These are phyloP conservation scores for Euwallacea fornicatus DNA, from an alignment of 1,140 invertebrate species.

Conservation along the genomic window DNA sequence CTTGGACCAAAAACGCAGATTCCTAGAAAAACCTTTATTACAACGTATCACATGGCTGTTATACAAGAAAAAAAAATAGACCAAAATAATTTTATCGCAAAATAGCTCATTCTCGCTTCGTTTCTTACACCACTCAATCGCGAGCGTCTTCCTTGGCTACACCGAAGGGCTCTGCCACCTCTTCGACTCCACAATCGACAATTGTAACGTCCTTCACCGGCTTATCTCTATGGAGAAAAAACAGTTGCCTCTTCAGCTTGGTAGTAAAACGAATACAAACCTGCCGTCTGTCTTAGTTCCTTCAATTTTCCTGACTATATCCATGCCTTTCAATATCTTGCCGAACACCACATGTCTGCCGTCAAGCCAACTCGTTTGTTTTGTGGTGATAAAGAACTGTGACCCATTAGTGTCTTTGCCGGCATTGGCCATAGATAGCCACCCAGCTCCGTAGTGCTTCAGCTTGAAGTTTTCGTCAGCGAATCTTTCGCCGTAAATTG, in stretches of 20 bases:
- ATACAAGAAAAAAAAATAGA: conserved; percentile 10
- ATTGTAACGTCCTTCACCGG: conserved; percentile 82
- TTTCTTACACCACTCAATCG: conserved; percentile 11
- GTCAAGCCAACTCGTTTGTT: conserved; percentile 93
- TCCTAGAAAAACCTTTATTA: no score
- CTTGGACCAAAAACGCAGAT: no score
- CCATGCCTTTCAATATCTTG: conserved; percentile 90
- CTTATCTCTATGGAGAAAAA: conserved; percentile 60
- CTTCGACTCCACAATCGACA: conserved; percentile 69
- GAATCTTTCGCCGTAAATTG: conserved; percentile 93
- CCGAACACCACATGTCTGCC: conserved; percentile 97
- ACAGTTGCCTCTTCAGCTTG: neutral
- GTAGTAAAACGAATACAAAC: neutral
- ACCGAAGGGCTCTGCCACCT: conserved; percentile 73
- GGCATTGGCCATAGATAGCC: conserved; percentile 96
- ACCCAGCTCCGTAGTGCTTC: conserved; percentile 95
- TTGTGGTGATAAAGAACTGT: conserved; percentile 96
- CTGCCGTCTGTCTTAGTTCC: conserved; percentile 67
- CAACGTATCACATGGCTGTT: conserved; percentile 10
- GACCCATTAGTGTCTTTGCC: conserved; percentile 97
- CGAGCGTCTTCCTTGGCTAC: conserved; percentile 79
- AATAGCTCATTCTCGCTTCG: neutral
- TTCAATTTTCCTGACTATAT: conserved; percentile 86
- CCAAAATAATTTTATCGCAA: neutral
- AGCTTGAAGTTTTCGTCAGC: conserved; percentile 97